These are phyloP conservation scores for Fopius arisanus DNA, from an alignment of 1,140 invertebrate genomes.

Conservation along the genomic window DNA sequence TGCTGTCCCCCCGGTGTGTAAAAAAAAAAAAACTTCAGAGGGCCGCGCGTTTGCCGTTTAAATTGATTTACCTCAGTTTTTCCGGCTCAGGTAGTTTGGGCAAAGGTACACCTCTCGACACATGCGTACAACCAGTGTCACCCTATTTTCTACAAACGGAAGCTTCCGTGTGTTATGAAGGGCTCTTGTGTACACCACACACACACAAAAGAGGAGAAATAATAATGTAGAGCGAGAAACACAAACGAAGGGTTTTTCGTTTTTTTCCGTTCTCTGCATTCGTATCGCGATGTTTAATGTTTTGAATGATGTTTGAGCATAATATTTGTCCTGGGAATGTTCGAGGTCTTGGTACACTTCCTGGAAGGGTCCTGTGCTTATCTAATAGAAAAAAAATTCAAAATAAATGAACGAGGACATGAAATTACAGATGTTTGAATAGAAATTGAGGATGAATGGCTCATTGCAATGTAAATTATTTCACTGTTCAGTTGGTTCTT, in stretches of 20 bases:
- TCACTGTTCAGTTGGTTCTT: too few species aligned
- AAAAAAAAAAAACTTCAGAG: conserved; percentile 15
- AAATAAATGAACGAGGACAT: too few species aligned
- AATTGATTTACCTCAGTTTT: conserved; percentile 62
- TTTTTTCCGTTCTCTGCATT: neutral
- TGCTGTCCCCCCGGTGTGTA: neutral
- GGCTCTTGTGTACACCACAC: neutral
- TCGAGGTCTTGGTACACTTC: neutral
- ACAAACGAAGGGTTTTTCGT: neutral
- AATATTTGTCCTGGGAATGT: neutral
- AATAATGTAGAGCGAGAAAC: neutral
- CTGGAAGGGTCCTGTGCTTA: neutral
- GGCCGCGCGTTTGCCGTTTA: conserved; percentile 48
- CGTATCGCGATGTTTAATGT: conserved; percentile 3
- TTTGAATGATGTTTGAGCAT: conserved; percentile 8
- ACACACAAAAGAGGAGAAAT: neutral
- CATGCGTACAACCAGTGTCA: conserved; percentile 7
- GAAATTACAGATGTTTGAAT: too few species aligned
- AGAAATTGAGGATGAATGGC: too few species aligned
- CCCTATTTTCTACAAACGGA: conserved; percentile 3
- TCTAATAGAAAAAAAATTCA: neutral
- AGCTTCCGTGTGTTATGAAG: conserved; percentile 1
- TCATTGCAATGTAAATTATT: too few species aligned
- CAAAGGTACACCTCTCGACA: conserved; percentile 13
- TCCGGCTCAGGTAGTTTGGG: conserved; percentile 52